Evolutionary conservation across 2,888 invertebrate species (phyloP).

Genomic region (Tenthredo notha): DNA sequence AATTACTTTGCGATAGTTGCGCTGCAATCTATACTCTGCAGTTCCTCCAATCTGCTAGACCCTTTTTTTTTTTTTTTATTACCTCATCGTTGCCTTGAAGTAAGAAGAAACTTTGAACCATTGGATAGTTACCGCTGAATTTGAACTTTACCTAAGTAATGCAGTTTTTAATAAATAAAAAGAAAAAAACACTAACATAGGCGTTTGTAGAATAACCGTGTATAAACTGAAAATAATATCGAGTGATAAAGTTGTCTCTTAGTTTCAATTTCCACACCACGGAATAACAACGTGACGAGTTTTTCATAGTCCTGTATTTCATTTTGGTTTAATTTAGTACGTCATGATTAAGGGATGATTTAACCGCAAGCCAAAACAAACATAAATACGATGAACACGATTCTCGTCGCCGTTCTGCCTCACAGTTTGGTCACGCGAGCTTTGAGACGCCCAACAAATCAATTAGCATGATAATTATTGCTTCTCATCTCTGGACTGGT

Average conservation of each 20-base stretch:
- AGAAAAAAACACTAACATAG: neutral
- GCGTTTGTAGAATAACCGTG: neutral
- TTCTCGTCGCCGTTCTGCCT: neutral
- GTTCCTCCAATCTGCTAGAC: neutral
- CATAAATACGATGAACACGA: neutral
- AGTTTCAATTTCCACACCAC: neutral
- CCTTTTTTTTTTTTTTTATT: neutral
- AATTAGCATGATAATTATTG: constrained; percentile 50
- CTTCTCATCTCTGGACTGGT: constrained; percentile 43
- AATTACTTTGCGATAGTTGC: constrained; percentile 24
- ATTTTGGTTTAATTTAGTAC: neutral
- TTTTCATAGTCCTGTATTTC: neutral
- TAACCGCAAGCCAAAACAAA: neutral
- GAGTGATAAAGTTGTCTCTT: neutral
- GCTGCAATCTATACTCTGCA: neutral
- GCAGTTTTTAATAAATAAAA: neutral
- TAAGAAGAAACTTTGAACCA: neutral
- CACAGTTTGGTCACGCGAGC: constrained; percentile 28
- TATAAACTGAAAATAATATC: neutral
- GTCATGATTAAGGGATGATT: constrained; percentile 8
- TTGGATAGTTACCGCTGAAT: neutral
- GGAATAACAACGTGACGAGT: neutral
- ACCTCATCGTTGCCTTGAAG: neutral
- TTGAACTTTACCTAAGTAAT: neutral
- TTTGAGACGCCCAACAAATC: constrained; percentile 36